Evolutionary conservation across 2,113 vertebrate genomes (phyloP).

Genomic region (Taurulus bubalis): DNA sequence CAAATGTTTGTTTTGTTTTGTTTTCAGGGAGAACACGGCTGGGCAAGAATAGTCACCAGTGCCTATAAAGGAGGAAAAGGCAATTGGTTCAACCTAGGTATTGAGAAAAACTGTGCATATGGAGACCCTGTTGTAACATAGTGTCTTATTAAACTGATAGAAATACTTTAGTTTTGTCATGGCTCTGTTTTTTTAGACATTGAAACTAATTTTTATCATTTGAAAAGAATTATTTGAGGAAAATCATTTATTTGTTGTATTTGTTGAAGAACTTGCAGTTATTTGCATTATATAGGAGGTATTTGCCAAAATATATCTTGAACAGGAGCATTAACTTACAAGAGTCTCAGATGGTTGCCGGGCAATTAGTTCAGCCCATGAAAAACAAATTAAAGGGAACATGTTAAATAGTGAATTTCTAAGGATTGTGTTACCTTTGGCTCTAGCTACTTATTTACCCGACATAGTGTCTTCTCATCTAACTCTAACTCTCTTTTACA

Average conservation of each 20-base stretch:
- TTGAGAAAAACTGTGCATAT: conserved; percentile 90
- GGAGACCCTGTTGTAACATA: conserved; percentile 88
- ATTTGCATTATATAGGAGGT: background rate
- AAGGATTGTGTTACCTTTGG: background rate
- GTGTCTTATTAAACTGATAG: background rate
- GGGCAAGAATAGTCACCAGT: conserved; percentile 95
- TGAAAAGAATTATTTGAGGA: background rate
- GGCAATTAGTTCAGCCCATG: background rate
- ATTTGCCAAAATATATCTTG: conserved; percentile 14
- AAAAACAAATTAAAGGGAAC: background rate
- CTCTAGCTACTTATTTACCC: background rate
- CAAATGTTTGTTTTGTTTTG: conserved; percentile 21
- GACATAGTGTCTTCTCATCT: background rate
- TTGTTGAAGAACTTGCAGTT: background rate
- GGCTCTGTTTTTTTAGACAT: background rate
- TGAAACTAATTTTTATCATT: background rate
- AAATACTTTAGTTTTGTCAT: background rate
- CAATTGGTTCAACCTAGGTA: conserved; percentile 90
- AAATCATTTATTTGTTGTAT: background rate
- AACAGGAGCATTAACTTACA: background rate
- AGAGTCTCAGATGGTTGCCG: background rate
- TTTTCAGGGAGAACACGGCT: conserved; percentile 92
- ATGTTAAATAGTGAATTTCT: background rate
- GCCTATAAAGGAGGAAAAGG: conserved; percentile 90
- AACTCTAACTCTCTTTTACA: background rate